Evolutionary conservation across 2,797 vertebrate species (phyloP).

Genomic region (Sebastes kiyomatsui): DNA sequence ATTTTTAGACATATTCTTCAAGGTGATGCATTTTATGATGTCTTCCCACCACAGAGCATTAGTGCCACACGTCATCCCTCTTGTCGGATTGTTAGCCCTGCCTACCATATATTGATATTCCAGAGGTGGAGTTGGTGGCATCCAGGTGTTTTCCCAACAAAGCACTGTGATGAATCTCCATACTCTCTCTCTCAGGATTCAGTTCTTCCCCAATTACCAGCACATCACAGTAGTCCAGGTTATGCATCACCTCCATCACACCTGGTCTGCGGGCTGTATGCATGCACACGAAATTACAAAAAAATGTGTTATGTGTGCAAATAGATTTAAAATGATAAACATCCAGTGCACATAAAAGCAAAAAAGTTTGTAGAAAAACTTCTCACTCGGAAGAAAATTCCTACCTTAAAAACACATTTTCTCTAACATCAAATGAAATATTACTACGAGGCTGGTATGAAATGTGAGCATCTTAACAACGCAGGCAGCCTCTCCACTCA

Average conservation of each 20-base stretch:
- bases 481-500: constrained; percentile 53
- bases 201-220: constrained; percentile 92
- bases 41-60: neutral
- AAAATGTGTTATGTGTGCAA: neutral
- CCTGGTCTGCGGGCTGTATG: constrained; percentile 81
- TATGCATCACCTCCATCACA: constrained; percentile 91
- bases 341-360: neutral
- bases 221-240: constrained; percentile 96
- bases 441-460: neutral
- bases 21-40: neutral
- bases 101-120: constrained; percentile 95
- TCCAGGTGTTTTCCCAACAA: constrained; percentile 93
- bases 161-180: constrained; percentile 88
- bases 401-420: neutral
- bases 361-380: neutral
- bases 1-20: neutral
- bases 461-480: neutral
- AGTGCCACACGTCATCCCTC: neutral
- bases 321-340: neutral
- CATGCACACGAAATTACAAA: neutral
- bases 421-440: neutral
- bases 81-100: neutral
- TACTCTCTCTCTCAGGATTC: constrained; percentile 88
- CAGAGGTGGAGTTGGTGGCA: constrained; percentile 94
- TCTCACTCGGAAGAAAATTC: too few species aligned